Evolutionary conservation across 2,113 vertebrate genomes (phyloP).

Genomic region (Zeus faber): DNA sequence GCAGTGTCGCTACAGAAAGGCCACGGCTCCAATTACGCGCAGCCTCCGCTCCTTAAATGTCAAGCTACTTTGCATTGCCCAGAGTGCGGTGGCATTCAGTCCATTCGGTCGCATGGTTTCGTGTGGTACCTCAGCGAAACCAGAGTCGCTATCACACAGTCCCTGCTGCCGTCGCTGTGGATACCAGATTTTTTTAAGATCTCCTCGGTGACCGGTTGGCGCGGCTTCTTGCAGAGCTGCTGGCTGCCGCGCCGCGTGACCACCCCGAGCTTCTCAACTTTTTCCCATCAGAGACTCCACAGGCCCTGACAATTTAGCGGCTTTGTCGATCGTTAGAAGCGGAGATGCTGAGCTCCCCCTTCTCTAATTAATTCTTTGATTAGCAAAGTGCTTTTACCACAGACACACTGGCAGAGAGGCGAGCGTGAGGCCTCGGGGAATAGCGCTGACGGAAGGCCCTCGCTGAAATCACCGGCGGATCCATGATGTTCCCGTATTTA

Average conservation of each 20-base stretch:
- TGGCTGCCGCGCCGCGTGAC: too few species aligned
- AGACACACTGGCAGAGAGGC: slow-evolving; percentile 19
- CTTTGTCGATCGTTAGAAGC: slow-evolving; percentile 49
- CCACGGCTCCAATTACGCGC: slow-evolving; percentile 68
- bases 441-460: too few species aligned
- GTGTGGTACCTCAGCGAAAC: slow-evolving; percentile 33
- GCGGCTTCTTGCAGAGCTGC: too few species aligned
- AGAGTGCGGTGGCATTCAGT: slow-evolving; percentile 62
- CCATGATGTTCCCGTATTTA: too few species aligned
- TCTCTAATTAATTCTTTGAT: slow-evolving; percentile 67
- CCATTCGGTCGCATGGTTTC: slow-evolving; percentile 57
- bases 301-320: too few species aligned
- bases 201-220: slow-evolving; percentile 13
- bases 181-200: slow-evolving; percentile 20
- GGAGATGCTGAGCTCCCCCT: slow-evolving; percentile 43
- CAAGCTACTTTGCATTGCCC: slow-evolving; percentile 70
- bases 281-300: too few species aligned
- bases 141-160: slow-evolving; percentile 5
- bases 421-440: slow-evolving; percentile 6
- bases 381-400: slow-evolving; percentile 55
- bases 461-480: too few species aligned
- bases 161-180: slow-evolving; percentile 12
- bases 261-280: too few species aligned
- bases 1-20: slow-evolving; percentile 60
- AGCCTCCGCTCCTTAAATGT: slow-evolving; percentile 70